Conservation (phyloP, 2,888 invertebrate genomes). For the Acanthosepion esculentum region DNA sequence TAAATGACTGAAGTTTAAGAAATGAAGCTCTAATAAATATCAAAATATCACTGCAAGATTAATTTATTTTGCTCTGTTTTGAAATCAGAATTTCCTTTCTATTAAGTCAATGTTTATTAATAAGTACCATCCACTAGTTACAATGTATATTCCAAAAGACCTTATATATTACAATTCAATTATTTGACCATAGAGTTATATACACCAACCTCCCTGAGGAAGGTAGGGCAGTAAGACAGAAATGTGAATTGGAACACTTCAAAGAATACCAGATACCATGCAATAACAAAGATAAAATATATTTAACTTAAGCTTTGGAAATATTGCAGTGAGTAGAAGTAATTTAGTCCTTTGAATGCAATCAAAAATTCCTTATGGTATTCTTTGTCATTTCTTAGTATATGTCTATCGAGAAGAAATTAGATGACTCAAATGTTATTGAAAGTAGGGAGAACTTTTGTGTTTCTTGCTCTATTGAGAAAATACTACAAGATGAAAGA, state of each 20-base stretch:
- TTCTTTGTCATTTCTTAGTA: not conserved
- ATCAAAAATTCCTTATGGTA: not conserved
- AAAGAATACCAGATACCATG: not conserved
- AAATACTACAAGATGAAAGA: not conserved
- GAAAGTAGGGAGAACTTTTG: not conserved
- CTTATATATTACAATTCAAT: not conserved
- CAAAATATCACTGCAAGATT: too few species aligned
- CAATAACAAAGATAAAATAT: not conserved
- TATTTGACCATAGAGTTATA: not conserved
- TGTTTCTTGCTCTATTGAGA: too few species aligned
- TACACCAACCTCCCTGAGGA: not conserved
- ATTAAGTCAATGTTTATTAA: not conserved
- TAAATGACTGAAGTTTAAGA: too few species aligned
- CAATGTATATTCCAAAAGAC: not conserved
- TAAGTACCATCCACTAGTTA: not conserved
- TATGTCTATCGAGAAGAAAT: not conserved
- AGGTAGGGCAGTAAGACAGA: not conserved
- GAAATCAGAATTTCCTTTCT: not conserved
- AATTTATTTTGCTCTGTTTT: not conserved
- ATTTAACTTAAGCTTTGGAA: not conserved
- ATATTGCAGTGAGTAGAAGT: not conserved
- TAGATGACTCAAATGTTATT: too few species aligned
- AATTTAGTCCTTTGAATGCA: slow-evolving; percentile 20
- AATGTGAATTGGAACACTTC: not conserved
- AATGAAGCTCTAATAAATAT: too few species aligned